Evolutionary conservation across 2,113 vertebrate genomes (phyloP), one percentile per base, ranked within the genome.

Genomic region (Grus americana): DNA sequence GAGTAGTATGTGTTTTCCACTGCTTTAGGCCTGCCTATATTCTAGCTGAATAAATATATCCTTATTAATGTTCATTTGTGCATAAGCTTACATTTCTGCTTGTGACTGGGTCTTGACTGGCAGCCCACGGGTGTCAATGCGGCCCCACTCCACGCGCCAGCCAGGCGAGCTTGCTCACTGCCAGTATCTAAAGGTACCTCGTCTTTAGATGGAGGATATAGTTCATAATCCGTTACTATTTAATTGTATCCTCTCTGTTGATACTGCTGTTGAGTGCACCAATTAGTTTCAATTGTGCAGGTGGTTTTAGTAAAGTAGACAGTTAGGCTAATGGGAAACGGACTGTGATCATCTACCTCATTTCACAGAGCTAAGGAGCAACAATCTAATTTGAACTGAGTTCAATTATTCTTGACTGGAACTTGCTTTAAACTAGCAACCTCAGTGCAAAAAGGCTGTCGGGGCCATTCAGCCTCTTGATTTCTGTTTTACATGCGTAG

Each of bases 271-370:
- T 50, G 70, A 96, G 89, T 73, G 17, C 78, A 85, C 78, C 91
- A 96, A 93, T 97, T 96, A 97, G 68, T 92, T 93, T 93, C 93
- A 93, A 81, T 92, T 92, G 96, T 93, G 94, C 86, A 92, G 88
- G 95, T 91, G 96, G 95, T 87, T 95, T 96, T 92, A 95, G 91
- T 21, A 75, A 94, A 89, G 91, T 62, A 92, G 96, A 93, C 80
- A 96, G 92, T 78, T 71, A 80, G 92, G 83, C 86, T 96, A 93
- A 96, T 94, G 86, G 88, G 92, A 93, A 96, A 91, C 0, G 83
- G 88, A 46, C 91, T 93, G 91, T 96, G 86, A 92, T 95, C 91
- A 91, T 94, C 86, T 90, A 90, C 94, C 84, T 96, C 91, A 86
- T 95, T 97, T 96, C 92, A 95, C 91, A 73, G 81, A 88, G 89